phyloP scores from a whole-genome alignment of 2,797 vertebrate species.

The Coregonus sp. region DNA sequence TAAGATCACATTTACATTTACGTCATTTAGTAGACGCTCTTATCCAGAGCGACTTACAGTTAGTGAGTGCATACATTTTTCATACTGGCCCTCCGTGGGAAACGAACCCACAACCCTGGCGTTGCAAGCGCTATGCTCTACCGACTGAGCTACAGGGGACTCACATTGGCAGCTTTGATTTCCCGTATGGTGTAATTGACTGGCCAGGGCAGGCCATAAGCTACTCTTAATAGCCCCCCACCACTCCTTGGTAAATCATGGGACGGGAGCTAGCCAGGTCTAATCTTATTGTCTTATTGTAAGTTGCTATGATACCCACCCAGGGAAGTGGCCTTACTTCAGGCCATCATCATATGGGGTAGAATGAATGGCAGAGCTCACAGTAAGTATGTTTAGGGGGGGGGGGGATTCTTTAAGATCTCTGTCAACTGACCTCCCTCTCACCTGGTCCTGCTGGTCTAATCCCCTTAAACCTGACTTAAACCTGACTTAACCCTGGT shows the following conservation, averaged over 20 bases:
- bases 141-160: neutral
- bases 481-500: conserved; percentile 13
- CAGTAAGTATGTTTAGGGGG: conserved; percentile 35
- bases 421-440: conserved; percentile 35
- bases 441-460: conserved; percentile 36
- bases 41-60: too few species aligned
- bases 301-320: conserved; percentile 55
- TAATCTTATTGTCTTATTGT: conserved; percentile 43
- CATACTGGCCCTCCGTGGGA: too few species aligned
- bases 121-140: too few species aligned
- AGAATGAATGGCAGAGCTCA: conserved; percentile 42
- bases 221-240: conserved; percentile 43
- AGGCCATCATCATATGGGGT: conserved; percentile 27
- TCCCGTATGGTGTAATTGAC: conserved; percentile 79
- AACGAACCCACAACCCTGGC: too few species aligned
- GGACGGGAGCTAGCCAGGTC: conserved; percentile 13
- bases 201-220: conserved; percentile 71
- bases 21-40: too few species aligned
- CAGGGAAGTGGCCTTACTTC: conserved; percentile 21
- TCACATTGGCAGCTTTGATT: conserved; percentile 80
- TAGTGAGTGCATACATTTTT: too few species aligned
- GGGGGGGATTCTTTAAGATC: conserved; percentile 21
- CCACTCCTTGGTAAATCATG: conserved; percentile 43
- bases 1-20: conserved; percentile 67
- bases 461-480: neutral